phyloP scores from a whole-genome alignment of 2,113 vertebrate species.

The Alectura lathami region DNA sequence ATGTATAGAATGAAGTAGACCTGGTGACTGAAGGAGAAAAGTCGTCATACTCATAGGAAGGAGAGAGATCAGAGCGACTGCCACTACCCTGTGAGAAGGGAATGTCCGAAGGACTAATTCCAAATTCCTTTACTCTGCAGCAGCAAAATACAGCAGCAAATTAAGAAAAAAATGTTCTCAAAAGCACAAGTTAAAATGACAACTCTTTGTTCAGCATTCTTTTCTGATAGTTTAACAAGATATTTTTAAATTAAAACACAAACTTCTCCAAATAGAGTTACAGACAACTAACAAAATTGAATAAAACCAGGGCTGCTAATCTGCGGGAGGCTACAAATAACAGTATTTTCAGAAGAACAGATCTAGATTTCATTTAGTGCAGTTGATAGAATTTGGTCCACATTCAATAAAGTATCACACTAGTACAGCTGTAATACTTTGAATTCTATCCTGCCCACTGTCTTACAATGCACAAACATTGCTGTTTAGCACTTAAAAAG shows the following conservation, averaged over 20 bases:
- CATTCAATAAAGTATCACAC: neutral
- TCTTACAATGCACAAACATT: neutral
- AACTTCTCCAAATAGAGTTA: neutral
- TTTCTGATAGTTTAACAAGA: conserved; percentile 3
- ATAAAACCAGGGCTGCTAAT: neutral
- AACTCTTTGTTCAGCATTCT: conserved; percentile 52
- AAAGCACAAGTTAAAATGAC: conserved; percentile 69
- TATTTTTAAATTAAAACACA: conserved; percentile 1
- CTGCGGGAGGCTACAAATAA: neutral
- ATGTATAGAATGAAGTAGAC: conserved; percentile 80
- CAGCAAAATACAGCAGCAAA: conserved; percentile 80
- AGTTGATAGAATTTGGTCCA: neutral
- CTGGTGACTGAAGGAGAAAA: conserved; percentile 86
- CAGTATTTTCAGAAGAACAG: neutral
- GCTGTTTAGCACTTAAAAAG: neutral
- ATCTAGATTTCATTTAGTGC: neutral
- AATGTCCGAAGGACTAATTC: conserved; percentile 98
- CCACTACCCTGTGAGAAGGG: conserved; percentile 94
- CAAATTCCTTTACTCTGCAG: conserved; percentile 98
- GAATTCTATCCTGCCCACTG: neutral
- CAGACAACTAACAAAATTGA: neutral
- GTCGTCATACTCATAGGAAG: conserved; percentile 93
- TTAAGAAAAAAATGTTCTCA: conserved; percentile 78
- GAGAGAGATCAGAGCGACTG: conserved; percentile 92
- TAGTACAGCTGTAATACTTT: neutral